Base-by-base conservation (phyloP, 2,113 vertebrate species). In the Benitochromis conjunctus region DNA sequence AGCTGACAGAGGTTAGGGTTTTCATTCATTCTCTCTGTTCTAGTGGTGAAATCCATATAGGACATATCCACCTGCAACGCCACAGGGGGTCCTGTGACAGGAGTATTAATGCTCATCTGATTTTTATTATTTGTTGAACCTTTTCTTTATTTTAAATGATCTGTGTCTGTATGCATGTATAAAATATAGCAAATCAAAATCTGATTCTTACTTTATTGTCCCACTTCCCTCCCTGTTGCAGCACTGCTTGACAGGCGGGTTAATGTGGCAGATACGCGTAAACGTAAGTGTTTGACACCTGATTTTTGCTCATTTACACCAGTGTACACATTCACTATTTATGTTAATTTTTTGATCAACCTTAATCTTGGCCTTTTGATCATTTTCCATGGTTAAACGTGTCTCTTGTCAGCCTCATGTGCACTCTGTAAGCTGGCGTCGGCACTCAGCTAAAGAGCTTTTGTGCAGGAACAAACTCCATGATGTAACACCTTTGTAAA, bases 401-500 rank as follows among this genome's bases (percentile, higher is more conserved):
- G 13, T 74, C 48, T 80, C 41, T 64, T 77, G 26, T 80, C 18
- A 12, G 41, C 43, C 31, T 79, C 24, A 54, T 34, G 14, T 64
- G 18, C 60, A 56, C 57, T 60, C 24, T 69, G n/a, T 26, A 43
- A 81, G 77, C 81, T 31, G 36, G 46, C 18, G 34, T 71, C 43
- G 9, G 24, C 31, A 24, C 51, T 78, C 54, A 3, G 34, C 46
- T n/a, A 19, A 86, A 56, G 43, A 58, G 41, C 43, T 71, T 79
- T 58, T 54, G 69, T 69, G 11, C 18, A 21, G 13, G 66, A 77
- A 55, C 53, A 54, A 84, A 43, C 81, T 86, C 46, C 48, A 36
- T 41, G 53, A 41, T 81, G 51, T 66, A 31, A 38, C 80, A 55
- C 57, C 64, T 89, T 64, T 21, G 54, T 54, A 77, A 74, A n/a